phyloP scores from a whole-genome alignment of 2,888 invertebrate species.

The Brachypalpus laphriformis region DNA sequence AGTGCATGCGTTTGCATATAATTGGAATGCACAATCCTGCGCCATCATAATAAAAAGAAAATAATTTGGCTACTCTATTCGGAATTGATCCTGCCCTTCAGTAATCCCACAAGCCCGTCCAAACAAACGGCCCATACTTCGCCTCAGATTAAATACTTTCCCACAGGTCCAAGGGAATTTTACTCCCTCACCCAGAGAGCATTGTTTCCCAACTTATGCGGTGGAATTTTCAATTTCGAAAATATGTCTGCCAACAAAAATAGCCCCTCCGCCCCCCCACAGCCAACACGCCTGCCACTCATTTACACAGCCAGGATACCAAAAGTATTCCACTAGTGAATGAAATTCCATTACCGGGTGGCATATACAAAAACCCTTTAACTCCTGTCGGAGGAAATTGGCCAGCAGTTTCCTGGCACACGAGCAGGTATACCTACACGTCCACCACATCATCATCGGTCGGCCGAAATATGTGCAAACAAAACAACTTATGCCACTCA shows the following conservation, averaged over 20 bases:
- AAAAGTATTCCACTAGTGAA: constrained; percentile 53
- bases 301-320: constrained; percentile 26
- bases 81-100: constrained; percentile 17
- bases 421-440: neutral
- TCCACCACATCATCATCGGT: constrained; percentile 13
- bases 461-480: constrained; percentile 43
- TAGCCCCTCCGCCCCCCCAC: neutral
- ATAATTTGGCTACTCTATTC: constrained; percentile 21
- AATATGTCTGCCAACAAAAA: constrained; percentile 68
- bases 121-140: constrained; percentile 39
- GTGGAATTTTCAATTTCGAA: constrained; percentile 70
- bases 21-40: constrained; percentile 35
- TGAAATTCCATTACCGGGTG: constrained; percentile 66
- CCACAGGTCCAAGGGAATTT: neutral
- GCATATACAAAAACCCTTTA: constrained; percentile 14
- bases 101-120: constrained; percentile 10
- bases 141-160: constrained; percentile 29
- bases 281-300: constrained; percentile 25
- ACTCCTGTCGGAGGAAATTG: neutral
- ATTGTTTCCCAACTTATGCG: constrained; percentile 47
- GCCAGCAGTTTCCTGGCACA: neutral
- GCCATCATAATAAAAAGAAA: neutral
- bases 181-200: constrained; percentile 14
- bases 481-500: constrained; percentile 58
- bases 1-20: constrained; percentile 16